Conservation (phyloP, 2,113 vertebrate species). For the Myotis davidii region DNA sequence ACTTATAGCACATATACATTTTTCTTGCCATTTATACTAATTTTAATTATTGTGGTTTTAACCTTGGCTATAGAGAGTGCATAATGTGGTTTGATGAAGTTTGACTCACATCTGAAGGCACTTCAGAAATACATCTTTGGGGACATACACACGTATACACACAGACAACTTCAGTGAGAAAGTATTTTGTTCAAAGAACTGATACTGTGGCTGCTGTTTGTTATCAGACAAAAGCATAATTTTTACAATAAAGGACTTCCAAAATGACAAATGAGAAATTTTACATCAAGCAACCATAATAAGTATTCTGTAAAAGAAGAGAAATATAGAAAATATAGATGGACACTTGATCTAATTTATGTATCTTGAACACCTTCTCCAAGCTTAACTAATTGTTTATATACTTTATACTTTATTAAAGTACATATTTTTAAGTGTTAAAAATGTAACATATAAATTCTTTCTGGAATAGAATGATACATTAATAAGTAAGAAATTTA, state of each 20-base stretch:
- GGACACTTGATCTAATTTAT: conserved; percentile 56
- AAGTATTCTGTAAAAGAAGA: conserved; percentile 58
- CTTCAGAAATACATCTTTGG: conserved; percentile 21
- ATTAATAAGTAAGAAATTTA: background rate
- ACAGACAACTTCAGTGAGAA: background rate
- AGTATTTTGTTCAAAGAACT: background rate
- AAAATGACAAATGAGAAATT: conserved; percentile 69
- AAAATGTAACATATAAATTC: background rate
- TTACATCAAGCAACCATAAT: conserved; percentile 78
- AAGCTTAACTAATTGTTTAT: conserved; percentile 64
- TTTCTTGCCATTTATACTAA: background rate
- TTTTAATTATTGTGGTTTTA: background rate
- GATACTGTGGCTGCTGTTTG: conserved; percentile 30
- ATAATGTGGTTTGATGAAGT: background rate
- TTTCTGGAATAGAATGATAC: background rate
- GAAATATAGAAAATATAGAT: conserved; percentile 53
- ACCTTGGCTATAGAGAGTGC: background rate
- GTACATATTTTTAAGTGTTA: conserved; percentile 74
- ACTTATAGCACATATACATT: background rate
- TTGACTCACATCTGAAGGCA: background rate
- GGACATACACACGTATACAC: background rate
- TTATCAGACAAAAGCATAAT: conserved; percentile 72
- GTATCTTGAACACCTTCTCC: conserved; percentile 52
- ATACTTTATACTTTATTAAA: conserved; percentile 76
- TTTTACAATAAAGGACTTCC: conserved; percentile 75